phyloP scores from a whole-genome alignment of 2,888 invertebrate genomes.

The Choristoneura rosaceana region DNA sequence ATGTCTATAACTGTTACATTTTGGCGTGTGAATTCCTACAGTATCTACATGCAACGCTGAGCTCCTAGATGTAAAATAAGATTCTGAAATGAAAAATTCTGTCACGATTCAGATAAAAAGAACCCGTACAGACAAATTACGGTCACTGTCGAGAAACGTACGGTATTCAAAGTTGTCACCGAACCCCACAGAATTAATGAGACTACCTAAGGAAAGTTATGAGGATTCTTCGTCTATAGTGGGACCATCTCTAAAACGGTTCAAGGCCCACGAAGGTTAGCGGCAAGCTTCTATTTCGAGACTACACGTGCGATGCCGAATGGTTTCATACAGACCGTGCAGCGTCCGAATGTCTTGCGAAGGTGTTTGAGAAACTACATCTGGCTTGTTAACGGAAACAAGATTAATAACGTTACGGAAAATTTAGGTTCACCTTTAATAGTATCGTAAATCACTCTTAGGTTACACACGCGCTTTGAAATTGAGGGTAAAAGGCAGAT shows the following conservation, averaged over 20 bases:
- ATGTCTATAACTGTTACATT: neutral
- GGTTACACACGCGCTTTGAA: slow-evolving; percentile 13
- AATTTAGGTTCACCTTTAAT: neutral
- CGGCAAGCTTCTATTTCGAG: slow-evolving; percentile 42
- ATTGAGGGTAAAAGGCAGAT: slow-evolving; percentile 15
- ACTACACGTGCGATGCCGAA: slow-evolving; percentile 38
- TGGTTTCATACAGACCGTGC: slow-evolving; percentile 35
- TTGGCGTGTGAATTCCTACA: neutral
- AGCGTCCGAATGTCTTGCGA: slow-evolving; percentile 2
- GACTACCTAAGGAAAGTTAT: slow-evolving; percentile 32
- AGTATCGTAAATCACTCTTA: slow-evolving; percentile 14
- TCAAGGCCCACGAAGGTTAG: slow-evolving; percentile 45
- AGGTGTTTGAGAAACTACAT: slow-evolving; percentile 16
- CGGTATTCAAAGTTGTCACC: slow-evolving; percentile 23
- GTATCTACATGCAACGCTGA: neutral
- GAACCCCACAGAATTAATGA: slow-evolving; percentile 32
- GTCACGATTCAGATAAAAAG: slow-evolving; percentile 34
- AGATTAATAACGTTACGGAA: neutral
- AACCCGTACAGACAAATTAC: slow-evolving; percentile 29
- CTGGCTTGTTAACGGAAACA: neutral
- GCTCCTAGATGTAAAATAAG: neutral
- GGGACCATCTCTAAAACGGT: slow-evolving; percentile 38
- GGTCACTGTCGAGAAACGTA: slow-evolving; percentile 30
- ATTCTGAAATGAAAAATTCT: neutral
- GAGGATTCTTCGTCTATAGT: slow-evolving; percentile 28